phyloP scores from a whole-genome alignment of 2,797 vertebrate species.

The Eulemur coronatus region DNA sequence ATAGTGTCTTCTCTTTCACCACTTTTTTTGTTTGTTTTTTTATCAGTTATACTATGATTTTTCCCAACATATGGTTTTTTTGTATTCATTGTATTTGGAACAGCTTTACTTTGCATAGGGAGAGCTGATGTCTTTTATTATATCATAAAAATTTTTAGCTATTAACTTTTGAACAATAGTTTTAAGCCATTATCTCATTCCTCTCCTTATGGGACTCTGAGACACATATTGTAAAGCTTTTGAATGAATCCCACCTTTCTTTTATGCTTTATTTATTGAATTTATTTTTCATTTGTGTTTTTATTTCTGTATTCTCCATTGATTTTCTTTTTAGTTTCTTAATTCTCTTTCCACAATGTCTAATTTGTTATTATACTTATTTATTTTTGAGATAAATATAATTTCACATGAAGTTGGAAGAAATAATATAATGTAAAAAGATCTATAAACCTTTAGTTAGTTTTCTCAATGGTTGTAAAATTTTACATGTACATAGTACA shows the following conservation, averaged over 20 bases:
- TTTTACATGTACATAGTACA: background rate
- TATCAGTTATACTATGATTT: background rate
- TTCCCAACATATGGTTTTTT: background rate
- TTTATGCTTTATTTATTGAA: background rate
- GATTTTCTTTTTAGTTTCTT: background rate
- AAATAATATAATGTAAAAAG: background rate
- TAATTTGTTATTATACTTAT: background rate
- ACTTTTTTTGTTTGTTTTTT: background rate
- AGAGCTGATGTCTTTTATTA: background rate
- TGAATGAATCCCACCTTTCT: background rate
- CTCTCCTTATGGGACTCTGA: background rate
- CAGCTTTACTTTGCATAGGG: background rate
- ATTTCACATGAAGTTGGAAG: background rate
- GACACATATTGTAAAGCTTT: background rate
- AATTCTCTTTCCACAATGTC: background rate
- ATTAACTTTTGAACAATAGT: background rate
- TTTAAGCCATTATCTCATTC: background rate
- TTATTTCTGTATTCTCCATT: background rate
- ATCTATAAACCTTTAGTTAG: too few species aligned
- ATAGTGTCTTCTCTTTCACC: background rate
- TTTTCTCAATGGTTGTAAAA: background rate
- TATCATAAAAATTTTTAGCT: background rate
- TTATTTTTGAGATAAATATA: background rate
- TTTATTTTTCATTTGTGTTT: background rate
- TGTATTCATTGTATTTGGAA: background rate